phyloP scores from a whole-genome alignment of 2,797 vertebrate genomes.

The Hyperoplus immaculatus region DNA sequence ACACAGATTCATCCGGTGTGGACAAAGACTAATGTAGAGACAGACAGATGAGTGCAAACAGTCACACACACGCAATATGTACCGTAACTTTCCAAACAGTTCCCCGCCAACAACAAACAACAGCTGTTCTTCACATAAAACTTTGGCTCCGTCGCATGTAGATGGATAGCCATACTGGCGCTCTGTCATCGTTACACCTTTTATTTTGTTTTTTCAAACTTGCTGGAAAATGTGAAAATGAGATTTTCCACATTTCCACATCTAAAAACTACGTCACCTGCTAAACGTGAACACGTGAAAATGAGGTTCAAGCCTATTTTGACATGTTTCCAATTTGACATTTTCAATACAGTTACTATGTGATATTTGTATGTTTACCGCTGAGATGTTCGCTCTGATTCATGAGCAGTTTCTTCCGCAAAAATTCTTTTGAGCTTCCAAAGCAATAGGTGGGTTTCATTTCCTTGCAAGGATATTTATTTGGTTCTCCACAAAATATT shows the following conservation, averaged over 20 bases:
- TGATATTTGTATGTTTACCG: slow-evolving; percentile 63
- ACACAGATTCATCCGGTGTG: slow-evolving; percentile 60
- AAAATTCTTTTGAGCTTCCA: slow-evolving; percentile 63
- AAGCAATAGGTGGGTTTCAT: slow-evolving; percentile 71
- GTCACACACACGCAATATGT: slow-evolving; percentile 47
- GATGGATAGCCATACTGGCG: slow-evolving; percentile 45
- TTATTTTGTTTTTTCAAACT: slow-evolving; percentile 61
- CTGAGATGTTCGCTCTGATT: slow-evolving; percentile 53
- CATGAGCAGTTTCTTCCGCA: slow-evolving; percentile 45
- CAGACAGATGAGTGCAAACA: slow-evolving; percentile 57
- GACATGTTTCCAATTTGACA: slow-evolving; percentile 26
- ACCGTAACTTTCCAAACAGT: slow-evolving; percentile 59
- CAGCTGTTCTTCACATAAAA: slow-evolving; percentile 71
- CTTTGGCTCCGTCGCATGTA: slow-evolving; percentile 41
- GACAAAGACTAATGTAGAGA: slow-evolving; percentile 43
- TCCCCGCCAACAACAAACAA: slow-evolving; percentile 70
- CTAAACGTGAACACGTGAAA: not conserved
- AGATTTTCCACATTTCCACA: slow-evolving; percentile 63
- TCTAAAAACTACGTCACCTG: slow-evolving; percentile 34
- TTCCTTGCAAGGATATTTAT: slow-evolving; percentile 81
- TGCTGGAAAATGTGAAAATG: slow-evolving; percentile 62
- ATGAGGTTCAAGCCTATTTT: not conserved
- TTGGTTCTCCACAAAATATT: slow-evolving; percentile 84
- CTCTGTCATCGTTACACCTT: slow-evolving; percentile 52
- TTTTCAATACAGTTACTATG: slow-evolving; percentile 29